phyloP scores from a whole-genome alignment of 2,888 invertebrate species.

The Leptopilina myrica region DNA sequence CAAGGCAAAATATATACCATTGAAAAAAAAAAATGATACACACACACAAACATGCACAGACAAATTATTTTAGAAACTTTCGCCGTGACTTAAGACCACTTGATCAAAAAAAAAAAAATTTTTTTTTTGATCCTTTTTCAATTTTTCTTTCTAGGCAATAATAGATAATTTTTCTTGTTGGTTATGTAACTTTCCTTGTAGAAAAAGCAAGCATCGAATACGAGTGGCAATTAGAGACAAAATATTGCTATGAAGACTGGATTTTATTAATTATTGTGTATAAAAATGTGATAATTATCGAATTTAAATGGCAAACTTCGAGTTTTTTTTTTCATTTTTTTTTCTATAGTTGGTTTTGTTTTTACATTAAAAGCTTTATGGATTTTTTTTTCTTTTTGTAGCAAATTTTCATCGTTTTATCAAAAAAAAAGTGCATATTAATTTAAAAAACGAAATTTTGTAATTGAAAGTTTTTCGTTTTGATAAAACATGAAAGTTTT shows the following conservation, averaged over 20 bases:
- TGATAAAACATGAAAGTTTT: no score
- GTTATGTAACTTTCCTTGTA: slow-evolving; percentile 40
- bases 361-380: slow-evolving; percentile 13
- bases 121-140: slow-evolving; percentile 32
- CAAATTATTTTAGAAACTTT: slow-evolving; percentile 62
- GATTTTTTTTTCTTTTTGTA: not conserved
- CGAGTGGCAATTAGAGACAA: slow-evolving; percentile 36
- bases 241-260: slow-evolving; percentile 22
- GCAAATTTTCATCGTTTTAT: slow-evolving; percentile 3
- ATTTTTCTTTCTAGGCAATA: slow-evolving; percentile 31
- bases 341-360: slow-evolving; percentile 17
- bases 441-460: not conserved
- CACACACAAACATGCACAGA: not conserved
- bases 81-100: slow-evolving; percentile 74
- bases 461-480: no score
- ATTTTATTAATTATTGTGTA: slow-evolving; percentile 25
- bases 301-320: slow-evolving; percentile 6
- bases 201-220: slow-evolving; percentile 38
- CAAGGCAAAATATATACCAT: slow-evolving; percentile 23
- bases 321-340: not conserved
- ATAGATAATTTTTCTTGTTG: slow-evolving; percentile 38
- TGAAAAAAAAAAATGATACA: no score
- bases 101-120: slow-evolving; percentile 41
- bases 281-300: not conserved
- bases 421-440: not conserved